Evolutionary conservation across 2,113 vertebrate genomes (phyloP).

Genomic region (Nothobranchius furzeri): DNA sequence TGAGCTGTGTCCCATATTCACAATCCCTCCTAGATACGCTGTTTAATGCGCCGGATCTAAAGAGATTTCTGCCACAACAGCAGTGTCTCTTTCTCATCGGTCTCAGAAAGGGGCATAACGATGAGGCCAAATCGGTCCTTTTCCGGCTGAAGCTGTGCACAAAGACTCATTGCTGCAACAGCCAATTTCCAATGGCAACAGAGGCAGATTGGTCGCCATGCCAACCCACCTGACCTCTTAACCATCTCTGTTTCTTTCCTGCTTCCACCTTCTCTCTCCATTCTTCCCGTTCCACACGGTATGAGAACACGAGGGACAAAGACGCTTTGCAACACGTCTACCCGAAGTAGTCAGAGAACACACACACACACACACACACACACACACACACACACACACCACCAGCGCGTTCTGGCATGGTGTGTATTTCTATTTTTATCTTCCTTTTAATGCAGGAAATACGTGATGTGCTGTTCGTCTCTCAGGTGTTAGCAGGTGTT

Average conservation of each 20-base stretch:
- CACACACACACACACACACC: constrained; percentile 2
- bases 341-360: constrained; percentile 3
- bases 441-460: not conserved
- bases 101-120: constrained; percentile 9
- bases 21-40: constrained; percentile 4
- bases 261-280: not conserved
- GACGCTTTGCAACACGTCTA: constrained; percentile 29
- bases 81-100: constrained; percentile 1
- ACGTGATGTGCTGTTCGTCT: not conserved
- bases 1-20: constrained; percentile 22
- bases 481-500: not conserved
- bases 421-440: not conserved
- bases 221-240: constrained; percentile 49
- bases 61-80: constrained; percentile 21
- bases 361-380: constrained; percentile 3
- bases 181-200: constrained; percentile 30
- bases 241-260: constrained; percentile 16
- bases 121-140: not conserved
- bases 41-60: not conserved
- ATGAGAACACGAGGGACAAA: constrained; percentile 1
- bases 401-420: not conserved
- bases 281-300: constrained; percentile 25
- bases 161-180: not conserved
- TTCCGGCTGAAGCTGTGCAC: not conserved
- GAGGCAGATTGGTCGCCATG: constrained; percentile 48